These are phyloP conservation scores for Arvicanthis niloticus DNA, from an alignment of 2,113 vertebrate species.

Conservation along the genomic window DNA sequence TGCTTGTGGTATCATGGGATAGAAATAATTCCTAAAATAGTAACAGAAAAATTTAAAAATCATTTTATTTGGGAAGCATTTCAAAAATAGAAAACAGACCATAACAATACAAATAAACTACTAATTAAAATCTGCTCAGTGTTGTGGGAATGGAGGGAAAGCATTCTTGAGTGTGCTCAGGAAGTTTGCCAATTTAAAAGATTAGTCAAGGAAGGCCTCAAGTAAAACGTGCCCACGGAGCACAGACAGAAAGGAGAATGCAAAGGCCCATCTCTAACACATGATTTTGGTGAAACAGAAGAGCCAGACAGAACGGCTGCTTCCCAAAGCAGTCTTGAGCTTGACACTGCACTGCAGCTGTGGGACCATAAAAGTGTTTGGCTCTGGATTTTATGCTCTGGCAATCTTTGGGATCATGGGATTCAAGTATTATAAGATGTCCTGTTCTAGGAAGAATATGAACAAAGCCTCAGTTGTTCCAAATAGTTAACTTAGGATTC, in stretches of 20 bases:
- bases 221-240: neutral
- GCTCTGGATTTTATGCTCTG: neutral
- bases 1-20: neutral
- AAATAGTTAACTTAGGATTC: neutral
- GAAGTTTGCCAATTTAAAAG: neutral
- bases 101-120: neutral
- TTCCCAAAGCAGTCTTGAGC: neutral
- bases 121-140: neutral
- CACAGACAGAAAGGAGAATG: neutral
- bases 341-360: neutral
- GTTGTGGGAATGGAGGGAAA: neutral
- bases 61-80: neutral
- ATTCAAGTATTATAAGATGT: neutral
- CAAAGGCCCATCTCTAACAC: neutral
- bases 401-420: neutral
- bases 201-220: neutral
- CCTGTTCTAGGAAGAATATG: neutral
- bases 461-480: neutral
- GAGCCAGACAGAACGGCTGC: neutral
- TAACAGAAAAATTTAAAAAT: neutral
- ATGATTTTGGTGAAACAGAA: neutral
- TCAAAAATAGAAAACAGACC: slow-evolving; percentile 8
- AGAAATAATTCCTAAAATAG: neutral
- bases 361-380: neutral
- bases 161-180: neutral